A percentile compares a stretch with the other conserved stretches of the same genome.
Evolutionary conservation across 2,888 invertebrate species (phyloP).

Genomic region (Mystacides longicornis): DNA sequence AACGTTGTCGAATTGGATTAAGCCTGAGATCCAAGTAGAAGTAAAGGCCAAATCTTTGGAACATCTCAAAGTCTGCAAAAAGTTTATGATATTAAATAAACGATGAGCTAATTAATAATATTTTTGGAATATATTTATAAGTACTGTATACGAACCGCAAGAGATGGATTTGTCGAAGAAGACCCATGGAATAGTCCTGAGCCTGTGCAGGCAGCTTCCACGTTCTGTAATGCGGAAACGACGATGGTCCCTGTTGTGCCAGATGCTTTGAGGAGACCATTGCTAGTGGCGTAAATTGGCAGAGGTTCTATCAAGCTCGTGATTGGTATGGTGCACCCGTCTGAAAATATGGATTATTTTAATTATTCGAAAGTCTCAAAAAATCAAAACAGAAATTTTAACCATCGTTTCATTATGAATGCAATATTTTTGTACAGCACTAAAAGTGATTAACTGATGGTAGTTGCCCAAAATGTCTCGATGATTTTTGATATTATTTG

Average conservation of each 20-base stretch:
- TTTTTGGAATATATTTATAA: neutral
- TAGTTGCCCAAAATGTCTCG: too few relatives aligned
- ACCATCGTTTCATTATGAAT: too few relatives aligned
- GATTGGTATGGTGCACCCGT: conserved; percentile 27
- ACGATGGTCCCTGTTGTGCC: conserved; percentile 25
- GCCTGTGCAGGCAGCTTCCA: conserved; percentile 14
- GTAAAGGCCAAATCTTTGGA: conserved; percentile 9
- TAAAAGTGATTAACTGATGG: too few relatives aligned
- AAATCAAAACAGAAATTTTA: too few relatives aligned
- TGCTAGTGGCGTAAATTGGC: conserved; percentile 26
- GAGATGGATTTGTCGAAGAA: conserved; percentile 1
- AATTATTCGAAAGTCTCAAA: too few relatives aligned
- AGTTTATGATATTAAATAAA: neutral
- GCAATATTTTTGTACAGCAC: too few relatives aligned
- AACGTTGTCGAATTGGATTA: conserved; percentile 8
- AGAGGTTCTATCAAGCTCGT: conserved; percentile 17
- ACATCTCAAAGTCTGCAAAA: conserved; percentile 14
- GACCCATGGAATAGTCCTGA: neutral
- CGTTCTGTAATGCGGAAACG: conserved; percentile 7
- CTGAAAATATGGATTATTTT: too few relatives aligned
- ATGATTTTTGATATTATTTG: too few relatives aligned
- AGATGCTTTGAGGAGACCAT: conserved; percentile 26
- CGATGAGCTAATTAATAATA: neutral
- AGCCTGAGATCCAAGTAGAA: conserved; percentile 14
- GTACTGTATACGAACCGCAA: neutral